Evolutionary conservation across 2,113 vertebrate genomes (phyloP), one percentile per base, ranked within the genome.

Genomic region (Heterocephalus glaber): DNA sequence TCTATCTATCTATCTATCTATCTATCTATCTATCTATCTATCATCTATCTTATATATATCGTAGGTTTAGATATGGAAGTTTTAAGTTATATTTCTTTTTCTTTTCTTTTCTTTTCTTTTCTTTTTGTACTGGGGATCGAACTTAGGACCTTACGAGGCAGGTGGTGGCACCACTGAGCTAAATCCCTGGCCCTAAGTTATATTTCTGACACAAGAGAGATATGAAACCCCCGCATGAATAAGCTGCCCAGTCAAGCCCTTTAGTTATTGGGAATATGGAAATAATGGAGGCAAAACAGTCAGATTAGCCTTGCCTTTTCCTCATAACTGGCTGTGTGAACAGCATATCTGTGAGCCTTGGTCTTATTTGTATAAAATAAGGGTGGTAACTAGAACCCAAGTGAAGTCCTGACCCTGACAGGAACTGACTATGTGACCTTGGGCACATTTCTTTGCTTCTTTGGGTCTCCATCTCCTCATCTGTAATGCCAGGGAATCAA

Each of bases 361-460:
- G 22, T 60, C 35, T 89, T 7, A 63, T 84, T 89, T 87, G 24
- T 82, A 72, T 70, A 86, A 96, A 89, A 84, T 77, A 96, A 85
- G 8, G 10, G 30, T 63, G 38, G 22, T 82, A 12, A 5, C 38
- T 95, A n/a, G 52, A 84, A 66, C 47, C 20, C 10, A 88, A 22
- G 19, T 92, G 33, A 90, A 88, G 22, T 3, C 66, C n/a, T 94
- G 35, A 58, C 26, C 41, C 30, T 92, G 12, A 44, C 22, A 94
- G 12, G 68, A 77, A 66, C 30, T 96, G 33, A 65, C 28, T 68
- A 5, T 47, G 56, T 82, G 52, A 90, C 16, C 70, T 85, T 76
- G 52, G 28, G 28, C 12, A 68, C 22, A 44, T 81, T 8, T 81
- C 52, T 88, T 90, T 49, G 16, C 33, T 92, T 85, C 44, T 74